Base-by-base conservation (phyloP, 2,797 vertebrate genomes). In the Ceryle rudis region DNA sequence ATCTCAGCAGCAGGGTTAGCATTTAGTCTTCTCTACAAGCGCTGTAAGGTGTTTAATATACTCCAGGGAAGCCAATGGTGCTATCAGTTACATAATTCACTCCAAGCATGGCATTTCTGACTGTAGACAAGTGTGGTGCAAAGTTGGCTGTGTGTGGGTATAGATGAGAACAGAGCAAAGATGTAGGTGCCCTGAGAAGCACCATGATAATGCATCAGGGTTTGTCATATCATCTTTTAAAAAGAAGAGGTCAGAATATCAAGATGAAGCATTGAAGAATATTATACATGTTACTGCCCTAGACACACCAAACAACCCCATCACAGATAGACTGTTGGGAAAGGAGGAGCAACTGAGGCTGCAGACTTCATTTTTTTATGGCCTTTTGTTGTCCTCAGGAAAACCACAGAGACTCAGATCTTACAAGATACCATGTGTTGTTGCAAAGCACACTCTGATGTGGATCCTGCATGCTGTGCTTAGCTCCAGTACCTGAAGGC, bases 51-150 rank as follows among this genome's bases (percentile, higher is more conserved):
- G 6, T 65, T 86, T 54, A 61, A 67, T 66, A 58, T 28, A 54
- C n/a, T 73, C 26, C 67, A 65, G 52, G 55, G 60, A 81, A 86
- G 26, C 20, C 2, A 4, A 42, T 44, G 62, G 39, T 66, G 86
- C 62, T 71, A 35, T 71, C 55, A 60, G 41, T 90, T 89, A 75
- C n/a, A 31, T 72, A 80, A 90, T 73, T 89, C 67, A 70, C 29
- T 89, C 33, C 39, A 74, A 73, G 37, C 2, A 3, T 14, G 44
- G 12, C 33, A 61, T 82, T 81, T 93, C 71, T 91, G 86, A 89
- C 54, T 71, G 64, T 39, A 91, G 88, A 79, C 13, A 73, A 79
- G 65, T 11, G 44, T 19, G 81, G 26, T 64, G 46, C 65, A 80
- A 69, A 87, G 75, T 92, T 84, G 73, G 17, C 61, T 22, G 52